phyloP scores from a whole-genome alignment of 2,113 vertebrate genomes.

The Polyodon spathula region DNA sequence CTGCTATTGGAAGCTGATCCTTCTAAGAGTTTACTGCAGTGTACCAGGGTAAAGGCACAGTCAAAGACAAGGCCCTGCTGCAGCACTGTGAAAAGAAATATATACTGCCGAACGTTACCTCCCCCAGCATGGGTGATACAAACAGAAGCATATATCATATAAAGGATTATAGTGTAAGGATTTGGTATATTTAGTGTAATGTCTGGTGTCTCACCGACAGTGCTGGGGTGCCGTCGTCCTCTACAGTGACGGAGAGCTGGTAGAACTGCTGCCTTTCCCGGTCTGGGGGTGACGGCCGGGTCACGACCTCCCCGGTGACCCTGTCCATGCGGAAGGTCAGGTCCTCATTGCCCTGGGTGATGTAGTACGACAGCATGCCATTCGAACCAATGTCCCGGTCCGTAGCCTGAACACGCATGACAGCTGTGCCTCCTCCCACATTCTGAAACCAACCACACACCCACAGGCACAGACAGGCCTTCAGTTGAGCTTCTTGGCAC shows the following conservation, averaged over 20 bases:
- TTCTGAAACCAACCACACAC: slow-evolving; percentile 54
- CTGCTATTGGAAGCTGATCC: too few relatives aligned
- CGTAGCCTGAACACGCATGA: slow-evolving; percentile 73
- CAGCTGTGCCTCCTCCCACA: slow-evolving; percentile 80
- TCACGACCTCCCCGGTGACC: slow-evolving; percentile 83
- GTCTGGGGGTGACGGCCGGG: slow-evolving; percentile 82
- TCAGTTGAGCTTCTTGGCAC: neutral
- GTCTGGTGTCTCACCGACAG: slow-evolving; percentile 63
- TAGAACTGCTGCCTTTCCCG: slow-evolving; percentile 83
- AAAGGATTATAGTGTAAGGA: too few relatives aligned
- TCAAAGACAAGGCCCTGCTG: too few relatives aligned
- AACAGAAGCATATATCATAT: too few relatives aligned
- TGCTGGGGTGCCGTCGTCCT: slow-evolving; percentile 84
- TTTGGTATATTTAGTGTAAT: too few relatives aligned
- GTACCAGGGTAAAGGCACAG: too few relatives aligned
- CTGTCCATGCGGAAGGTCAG: slow-evolving; percentile 95
- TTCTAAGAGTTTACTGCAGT: too few relatives aligned
- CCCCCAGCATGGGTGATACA: too few relatives aligned
- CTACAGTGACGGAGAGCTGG: slow-evolving; percentile 74
- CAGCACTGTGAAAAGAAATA: too few relatives aligned
- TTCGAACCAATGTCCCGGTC: slow-evolving; percentile 83
- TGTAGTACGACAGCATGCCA: slow-evolving; percentile 88
- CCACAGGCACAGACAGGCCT: neutral
- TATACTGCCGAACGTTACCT: too few relatives aligned
- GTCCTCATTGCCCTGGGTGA: slow-evolving; percentile 84